Conservation (phyloP, 2,113 vertebrate genomes). For the Eptesicus fuscus region DNA sequence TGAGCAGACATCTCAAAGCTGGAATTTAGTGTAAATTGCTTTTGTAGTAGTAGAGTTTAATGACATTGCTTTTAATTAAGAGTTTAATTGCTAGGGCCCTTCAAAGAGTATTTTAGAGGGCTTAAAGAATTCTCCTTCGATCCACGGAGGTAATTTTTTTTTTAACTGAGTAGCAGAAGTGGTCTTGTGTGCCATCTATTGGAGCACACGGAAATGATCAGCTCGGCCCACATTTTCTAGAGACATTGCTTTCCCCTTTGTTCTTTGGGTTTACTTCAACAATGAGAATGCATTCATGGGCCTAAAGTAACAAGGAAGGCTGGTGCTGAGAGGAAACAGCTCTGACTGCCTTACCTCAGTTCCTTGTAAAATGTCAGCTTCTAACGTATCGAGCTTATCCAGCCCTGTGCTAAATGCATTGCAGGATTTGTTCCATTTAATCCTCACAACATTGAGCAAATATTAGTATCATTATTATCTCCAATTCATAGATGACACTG, state of each 20-base stretch:
- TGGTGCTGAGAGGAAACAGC: background rate
- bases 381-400: background rate
- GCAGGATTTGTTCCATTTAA: background rate
- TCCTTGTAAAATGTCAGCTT: background rate
- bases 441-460: background rate
- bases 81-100: background rate
- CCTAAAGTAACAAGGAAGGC: background rate
- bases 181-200: slow-evolving; percentile 85
- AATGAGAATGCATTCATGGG: background rate
- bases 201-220: slow-evolving; percentile 75
- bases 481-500: background rate
- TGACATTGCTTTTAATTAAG: slow-evolving; percentile 37
- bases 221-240: background rate
- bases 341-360: background rate
- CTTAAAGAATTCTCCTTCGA: background rate
- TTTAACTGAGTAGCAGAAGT: slow-evolving; percentile 43
- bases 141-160: background rate
- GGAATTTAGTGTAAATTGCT: slow-evolving; percentile 3
- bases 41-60: slow-evolving; percentile 23
- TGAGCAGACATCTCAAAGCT: background rate
- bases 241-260: background rate
- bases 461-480: background rate
- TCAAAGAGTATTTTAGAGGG: background rate
- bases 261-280: background rate
- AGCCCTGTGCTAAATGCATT: background rate